Percentiles rank a stretch among this genome's conserved stretches.
These are phyloP conservation scores for Venustoraphidia nigricollis DNA, from an alignment of 2,888 invertebrate species.

Conservation along the genomic window DNA sequence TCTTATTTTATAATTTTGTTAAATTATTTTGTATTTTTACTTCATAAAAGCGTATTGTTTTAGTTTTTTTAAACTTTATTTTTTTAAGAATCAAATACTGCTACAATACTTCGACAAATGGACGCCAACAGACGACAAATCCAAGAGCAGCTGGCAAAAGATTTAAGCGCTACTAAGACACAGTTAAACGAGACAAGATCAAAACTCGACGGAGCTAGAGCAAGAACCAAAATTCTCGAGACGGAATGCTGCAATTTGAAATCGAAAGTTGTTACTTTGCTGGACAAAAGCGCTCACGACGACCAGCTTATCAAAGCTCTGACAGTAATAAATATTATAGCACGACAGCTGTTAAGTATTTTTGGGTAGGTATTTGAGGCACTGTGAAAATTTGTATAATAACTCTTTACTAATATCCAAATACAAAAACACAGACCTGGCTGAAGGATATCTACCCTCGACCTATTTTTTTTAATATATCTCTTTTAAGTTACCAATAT, in stretches of 20 bases:
- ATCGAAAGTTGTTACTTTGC: slow-evolving; percentile 39
- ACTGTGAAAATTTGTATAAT: too few relatives aligned
- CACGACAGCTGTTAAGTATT: too few relatives aligned
- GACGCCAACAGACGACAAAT: slow-evolving; percentile 1
- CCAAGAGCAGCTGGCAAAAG: slow-evolving; percentile 38
- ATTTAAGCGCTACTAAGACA: slow-evolving; percentile 35
- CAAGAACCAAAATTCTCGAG: slow-evolving; percentile 51
- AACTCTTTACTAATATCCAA: too few relatives aligned
- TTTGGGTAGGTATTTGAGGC: too few relatives aligned
- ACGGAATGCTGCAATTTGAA: slow-evolving; percentile 41
- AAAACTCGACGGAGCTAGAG: slow-evolving; percentile 49
- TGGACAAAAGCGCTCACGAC: slow-evolving; percentile 46
- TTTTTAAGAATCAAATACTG: background rate
- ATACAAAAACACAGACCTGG: too few relatives aligned
- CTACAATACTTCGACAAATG: background rate
- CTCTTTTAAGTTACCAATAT: too few relatives aligned
- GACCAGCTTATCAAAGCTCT: slow-evolving; percentile 45
- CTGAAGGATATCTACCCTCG: too few relatives aligned
- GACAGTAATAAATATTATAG: slow-evolving; percentile 29
- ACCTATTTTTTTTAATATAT: too few relatives aligned
- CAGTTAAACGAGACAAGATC: slow-evolving; percentile 42
- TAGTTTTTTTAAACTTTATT: too few relatives aligned
- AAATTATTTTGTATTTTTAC: too few relatives aligned
- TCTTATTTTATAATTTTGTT: too few relatives aligned
- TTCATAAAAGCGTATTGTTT: too few relatives aligned